Base-by-base conservation (phyloP, 2,113 vertebrate genomes). In the Brachionichthys hirsutus region DNA sequence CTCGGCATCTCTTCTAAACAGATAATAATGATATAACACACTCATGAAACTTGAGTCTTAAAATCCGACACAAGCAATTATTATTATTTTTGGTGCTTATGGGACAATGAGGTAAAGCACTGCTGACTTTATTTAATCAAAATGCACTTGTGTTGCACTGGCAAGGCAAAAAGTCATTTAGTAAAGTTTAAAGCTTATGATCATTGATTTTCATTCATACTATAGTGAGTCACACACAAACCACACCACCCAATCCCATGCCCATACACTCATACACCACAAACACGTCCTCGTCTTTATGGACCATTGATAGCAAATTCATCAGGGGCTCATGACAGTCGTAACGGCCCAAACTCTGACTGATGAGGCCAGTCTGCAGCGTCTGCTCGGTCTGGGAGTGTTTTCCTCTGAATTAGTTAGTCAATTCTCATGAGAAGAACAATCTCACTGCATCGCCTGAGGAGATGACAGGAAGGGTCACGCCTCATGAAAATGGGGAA, bases 361-460 rank as follows among this genome's bases (percentile, higher is more conserved):
- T 76, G 81, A 88, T 82, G 81, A 75, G 70, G 67, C 64, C 61
- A 54, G 77, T 67, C 63, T 54, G 64, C 70, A 72, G 78, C 59
- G 66, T 74, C 68, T 62, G 53, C 60, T 61, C 53, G 45, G 78
- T 77, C 68, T 76, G 63, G 24, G 55, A 75, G 67, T 67, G 64
- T 67, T 71, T 75, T 60, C 61, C 61, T 79, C 57, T 51, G 77
- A 83, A 86, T 86, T 83, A 87, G 70, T 70, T 42, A 83, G 84
- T 86, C 82, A 77, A 82, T 83, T 82, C 82, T 75, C 82, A 78
- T 61, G 70, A 85, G 67, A 56, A 58, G 58, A 82, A 72, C 86
- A 72, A 84, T 85, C 84, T 82, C 60, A 64, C 66, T 6, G 54
- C 12, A n/a, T 76, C 16, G 68, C 81, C 63, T 3, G 49, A 77